Conservation (phyloP, 2,113 vertebrate species). For the Noctilio leporinus region DNA sequence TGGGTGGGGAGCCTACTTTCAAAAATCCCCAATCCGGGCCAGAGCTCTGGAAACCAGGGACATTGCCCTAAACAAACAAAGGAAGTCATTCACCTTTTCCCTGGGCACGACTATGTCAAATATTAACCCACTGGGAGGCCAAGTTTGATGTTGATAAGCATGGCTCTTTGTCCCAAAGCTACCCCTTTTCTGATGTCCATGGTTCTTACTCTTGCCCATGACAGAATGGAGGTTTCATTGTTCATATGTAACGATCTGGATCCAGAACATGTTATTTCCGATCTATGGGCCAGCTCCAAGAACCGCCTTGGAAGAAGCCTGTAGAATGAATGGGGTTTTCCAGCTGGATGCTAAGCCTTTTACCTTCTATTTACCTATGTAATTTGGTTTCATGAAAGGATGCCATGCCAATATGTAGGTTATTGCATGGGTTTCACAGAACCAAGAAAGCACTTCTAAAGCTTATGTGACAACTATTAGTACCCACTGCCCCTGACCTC, state of each 20-base stretch:
- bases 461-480: neutral
- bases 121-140: neutral
- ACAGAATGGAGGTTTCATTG: neutral
- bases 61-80: neutral
- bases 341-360: neutral
- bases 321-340: neutral
- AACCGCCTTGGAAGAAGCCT: neutral
- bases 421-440: neutral
- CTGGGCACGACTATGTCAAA: neutral
- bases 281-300: neutral
- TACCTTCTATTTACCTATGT: neutral
- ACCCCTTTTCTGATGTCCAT: neutral
- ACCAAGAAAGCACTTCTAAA: neutral
- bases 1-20: neutral
- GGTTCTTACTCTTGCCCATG: neutral
- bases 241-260: neutral
- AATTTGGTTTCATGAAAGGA: neutral
- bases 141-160: neutral
- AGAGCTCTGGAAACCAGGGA: neutral
- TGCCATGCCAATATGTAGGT: neutral
- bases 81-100: conserved; percentile 37
- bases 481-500: neutral
- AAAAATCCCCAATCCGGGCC: neutral
- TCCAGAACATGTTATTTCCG: neutral
- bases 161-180: neutral